Conservation (phyloP, 2,888 invertebrate species). For the Drosophila mayaguana region DNA sequence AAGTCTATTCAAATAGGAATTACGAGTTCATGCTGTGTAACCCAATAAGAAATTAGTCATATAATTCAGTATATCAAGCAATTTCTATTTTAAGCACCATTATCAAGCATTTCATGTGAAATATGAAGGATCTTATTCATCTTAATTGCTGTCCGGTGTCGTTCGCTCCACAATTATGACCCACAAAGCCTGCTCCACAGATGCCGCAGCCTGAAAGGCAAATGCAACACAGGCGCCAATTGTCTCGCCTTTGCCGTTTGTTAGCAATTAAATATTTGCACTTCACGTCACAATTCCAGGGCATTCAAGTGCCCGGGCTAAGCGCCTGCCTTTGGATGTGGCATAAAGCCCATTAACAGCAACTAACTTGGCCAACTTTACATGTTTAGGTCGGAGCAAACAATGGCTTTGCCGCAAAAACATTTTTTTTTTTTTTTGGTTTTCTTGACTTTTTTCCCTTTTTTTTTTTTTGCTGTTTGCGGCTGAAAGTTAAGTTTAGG, state of each 20-base stretch:
- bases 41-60: not conserved
- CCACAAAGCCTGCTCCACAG: slow-evolving; percentile 24
- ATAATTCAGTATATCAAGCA: not conserved
- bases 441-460: too few relatives aligned
- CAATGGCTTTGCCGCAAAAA: slow-evolving; percentile 4
- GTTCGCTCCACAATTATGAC: slow-evolving; percentile 39
- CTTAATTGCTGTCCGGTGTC: slow-evolving; percentile 46
- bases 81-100: not conserved
- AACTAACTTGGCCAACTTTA: slow-evolving; percentile 42
- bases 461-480: not conserved
- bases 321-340: slow-evolving; percentile 13
- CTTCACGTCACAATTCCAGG: slow-evolving; percentile 60
- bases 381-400: slow-evolving; percentile 6
- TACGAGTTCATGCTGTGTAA: not conserved
- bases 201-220: slow-evolving; percentile 26
- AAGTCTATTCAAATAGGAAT: not conserved
- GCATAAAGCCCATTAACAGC: slow-evolving; percentile 17
- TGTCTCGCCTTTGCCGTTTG: slow-evolving; percentile 60
- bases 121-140: not conserved
- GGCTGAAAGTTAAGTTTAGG: not conserved
- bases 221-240: slow-evolving; percentile 61
- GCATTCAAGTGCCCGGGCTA: slow-evolving; percentile 37
- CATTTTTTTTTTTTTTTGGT: too few relatives aligned
- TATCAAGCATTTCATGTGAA: not conserved
- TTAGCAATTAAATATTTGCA: slow-evolving; percentile 77